These are phyloP conservation scores for Tachysurus vachellii DNA, from an alignment of 2,113 vertebrate genomes.

Conservation along the genomic window DNA sequence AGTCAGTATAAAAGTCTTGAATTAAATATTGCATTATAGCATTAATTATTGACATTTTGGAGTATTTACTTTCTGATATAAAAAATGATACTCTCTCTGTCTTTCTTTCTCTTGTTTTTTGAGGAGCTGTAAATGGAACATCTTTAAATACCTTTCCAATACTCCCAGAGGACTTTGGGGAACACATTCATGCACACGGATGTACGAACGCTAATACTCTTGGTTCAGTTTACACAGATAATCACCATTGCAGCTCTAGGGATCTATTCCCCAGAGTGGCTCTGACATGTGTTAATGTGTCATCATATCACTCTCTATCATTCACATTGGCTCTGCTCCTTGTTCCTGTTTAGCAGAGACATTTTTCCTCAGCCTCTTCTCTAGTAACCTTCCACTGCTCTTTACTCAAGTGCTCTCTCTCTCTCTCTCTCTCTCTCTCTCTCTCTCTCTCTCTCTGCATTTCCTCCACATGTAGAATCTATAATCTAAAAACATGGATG, in stretches of 20 bases:
- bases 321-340: neutral
- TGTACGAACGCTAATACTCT: neutral
- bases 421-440: neutral
- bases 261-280: neutral
- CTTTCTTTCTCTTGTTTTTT: constrained; percentile 1
- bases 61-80: constrained; percentile 1
- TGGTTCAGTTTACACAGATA: constrained; percentile 39
- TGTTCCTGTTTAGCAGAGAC: neutral
- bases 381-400: neutral
- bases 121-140: constrained; percentile 24
- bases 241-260: constrained; percentile 1
- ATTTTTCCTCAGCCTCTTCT: neutral
- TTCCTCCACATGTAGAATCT: neutral
- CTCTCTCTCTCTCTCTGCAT: neutral
- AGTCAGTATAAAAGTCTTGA: neutral
- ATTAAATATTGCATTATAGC: neutral
- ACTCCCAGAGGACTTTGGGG: constrained; percentile 15
- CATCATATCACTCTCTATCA: constrained; percentile 26
- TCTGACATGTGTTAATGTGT: constrained; percentile 30
- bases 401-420: neutral
- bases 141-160: constrained; percentile 21
- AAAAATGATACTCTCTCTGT: neutral
- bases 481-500: constrained; percentile 1
- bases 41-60: neutral
- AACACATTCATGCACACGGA: neutral